A percentile compares a stretch with the other conserved stretches of the same genome.
These are phyloP conservation scores for Paramuricea clavata DNA, from an alignment of 92 coral and sea anemone species.

Conservation along the genomic window DNA sequence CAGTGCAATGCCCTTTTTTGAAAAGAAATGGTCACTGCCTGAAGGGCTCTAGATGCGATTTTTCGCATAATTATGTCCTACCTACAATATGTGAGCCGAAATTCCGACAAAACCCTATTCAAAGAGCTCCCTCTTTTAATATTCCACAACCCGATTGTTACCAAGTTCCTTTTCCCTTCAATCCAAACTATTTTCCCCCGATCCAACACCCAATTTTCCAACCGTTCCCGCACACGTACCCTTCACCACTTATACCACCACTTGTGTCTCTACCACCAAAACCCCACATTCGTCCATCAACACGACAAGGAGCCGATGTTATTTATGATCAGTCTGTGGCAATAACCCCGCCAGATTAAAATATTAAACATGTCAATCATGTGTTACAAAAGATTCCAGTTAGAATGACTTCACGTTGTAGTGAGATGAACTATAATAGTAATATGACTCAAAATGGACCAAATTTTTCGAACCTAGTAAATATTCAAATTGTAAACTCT, in stretches of 20 bases:
- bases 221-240: neutral
- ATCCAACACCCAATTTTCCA: neutral
- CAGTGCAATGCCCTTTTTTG: neutral
- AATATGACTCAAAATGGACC: too few relatives aligned
- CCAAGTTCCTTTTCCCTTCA: neutral
- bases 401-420: too few relatives aligned
- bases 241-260: neutral
- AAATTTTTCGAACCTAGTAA: too few relatives aligned
- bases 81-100: neutral
- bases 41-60: neutral
- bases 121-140: neutral
- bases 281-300: too few relatives aligned
- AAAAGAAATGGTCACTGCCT: neutral
- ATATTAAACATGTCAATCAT: too few relatives aligned
- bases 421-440: too few relatives aligned
- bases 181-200: neutral
- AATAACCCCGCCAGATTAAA: too few relatives aligned
- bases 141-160: neutral
- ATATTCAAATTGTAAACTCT: too few relatives aligned
- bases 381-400: too few relatives aligned
- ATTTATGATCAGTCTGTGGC: too few relatives aligned
- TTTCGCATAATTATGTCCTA: neutral
- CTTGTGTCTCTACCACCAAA: neutral
- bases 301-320: too few relatives aligned
- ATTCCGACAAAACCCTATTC: neutral